A percentile compares a stretch with the other conserved stretches of the same genome.
These are phyloP conservation scores for Drosophila pruinosa DNA, from an alignment of 1,140 invertebrate genomes.

Conservation along the genomic window DNA sequence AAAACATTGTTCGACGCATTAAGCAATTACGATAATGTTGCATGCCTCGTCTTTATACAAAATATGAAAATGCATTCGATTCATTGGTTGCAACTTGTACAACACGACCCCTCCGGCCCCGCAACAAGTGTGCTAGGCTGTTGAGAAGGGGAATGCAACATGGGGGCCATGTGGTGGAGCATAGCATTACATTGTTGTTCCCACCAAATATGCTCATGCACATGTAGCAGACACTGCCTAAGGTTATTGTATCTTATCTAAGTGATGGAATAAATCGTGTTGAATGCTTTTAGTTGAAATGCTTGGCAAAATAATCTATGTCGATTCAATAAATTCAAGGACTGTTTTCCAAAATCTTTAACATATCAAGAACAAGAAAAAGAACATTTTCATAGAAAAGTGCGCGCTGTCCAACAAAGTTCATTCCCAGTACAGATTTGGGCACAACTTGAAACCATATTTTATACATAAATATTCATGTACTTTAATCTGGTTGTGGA, in stretches of 20 bases:
- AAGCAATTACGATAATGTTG: constrained; percentile 42
- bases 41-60: constrained; percentile 7
- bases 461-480: constrained; percentile 9
- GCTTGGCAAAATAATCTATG: too few species aligned
- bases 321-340: too few species aligned
- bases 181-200: constrained; percentile 19
- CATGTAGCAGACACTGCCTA: not conserved
- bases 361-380: too few species aligned
- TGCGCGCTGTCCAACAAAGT: too few species aligned
- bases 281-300: not conserved
- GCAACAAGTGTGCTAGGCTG: constrained; percentile 1
- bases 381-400: too few species aligned
- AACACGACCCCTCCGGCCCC: not conserved
- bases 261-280: not conserved
- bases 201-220: constrained; percentile 26
- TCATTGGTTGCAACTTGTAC: constrained; percentile 35
- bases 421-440: not conserved
- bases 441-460: not conserved
- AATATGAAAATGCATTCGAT: constrained; percentile 36
- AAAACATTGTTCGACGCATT: constrained; percentile 55
- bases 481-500: constrained; percentile 12
- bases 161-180: constrained; percentile 10
- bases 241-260: constrained; percentile 3
- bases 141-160: not conserved
- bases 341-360: too few species aligned